Conservation (phyloP, 2,888 invertebrate genomes). For the Chymomyza amoena region DNA sequence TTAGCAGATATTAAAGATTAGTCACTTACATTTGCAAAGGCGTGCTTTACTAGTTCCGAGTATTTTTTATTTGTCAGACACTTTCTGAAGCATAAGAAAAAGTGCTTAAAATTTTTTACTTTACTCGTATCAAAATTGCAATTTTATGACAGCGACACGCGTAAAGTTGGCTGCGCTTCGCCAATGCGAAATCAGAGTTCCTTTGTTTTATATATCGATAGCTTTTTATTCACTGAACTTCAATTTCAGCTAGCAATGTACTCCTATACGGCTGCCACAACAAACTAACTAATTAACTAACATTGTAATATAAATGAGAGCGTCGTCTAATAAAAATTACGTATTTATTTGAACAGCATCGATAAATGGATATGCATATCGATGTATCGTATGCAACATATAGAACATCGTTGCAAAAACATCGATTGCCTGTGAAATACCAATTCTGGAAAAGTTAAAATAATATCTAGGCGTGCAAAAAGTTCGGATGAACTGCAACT, state of each 20-base stretch:
- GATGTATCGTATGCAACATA: background rate
- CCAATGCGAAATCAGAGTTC: background rate
- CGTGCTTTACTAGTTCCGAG: background rate
- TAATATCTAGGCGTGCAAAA: constrained; percentile 37
- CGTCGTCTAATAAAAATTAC: background rate
- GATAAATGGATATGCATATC: background rate
- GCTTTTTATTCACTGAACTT: background rate
- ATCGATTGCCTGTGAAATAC: background rate
- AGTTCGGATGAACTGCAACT: background rate
- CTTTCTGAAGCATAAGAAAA: constrained; percentile 33
- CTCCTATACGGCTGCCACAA: too few relatives aligned
- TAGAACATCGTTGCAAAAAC: background rate
- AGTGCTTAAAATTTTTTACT: constrained; percentile 41
- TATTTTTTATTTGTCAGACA: constrained; percentile 32
- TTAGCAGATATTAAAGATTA: background rate
- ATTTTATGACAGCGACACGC: constrained; percentile 64
- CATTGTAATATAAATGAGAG: background rate
- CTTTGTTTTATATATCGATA: background rate
- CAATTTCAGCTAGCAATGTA: too few relatives aligned
- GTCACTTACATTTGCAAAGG: constrained; percentile 47
- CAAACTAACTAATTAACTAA: background rate
- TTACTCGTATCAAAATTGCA: constrained; percentile 62
- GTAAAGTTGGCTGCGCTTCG: constrained; percentile 66
- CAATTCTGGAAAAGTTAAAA: background rate
- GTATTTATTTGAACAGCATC: background rate